phyloP scores from a whole-genome alignment of 2,113 vertebrate genomes.

The Sigmodon hispidus region DNA sequence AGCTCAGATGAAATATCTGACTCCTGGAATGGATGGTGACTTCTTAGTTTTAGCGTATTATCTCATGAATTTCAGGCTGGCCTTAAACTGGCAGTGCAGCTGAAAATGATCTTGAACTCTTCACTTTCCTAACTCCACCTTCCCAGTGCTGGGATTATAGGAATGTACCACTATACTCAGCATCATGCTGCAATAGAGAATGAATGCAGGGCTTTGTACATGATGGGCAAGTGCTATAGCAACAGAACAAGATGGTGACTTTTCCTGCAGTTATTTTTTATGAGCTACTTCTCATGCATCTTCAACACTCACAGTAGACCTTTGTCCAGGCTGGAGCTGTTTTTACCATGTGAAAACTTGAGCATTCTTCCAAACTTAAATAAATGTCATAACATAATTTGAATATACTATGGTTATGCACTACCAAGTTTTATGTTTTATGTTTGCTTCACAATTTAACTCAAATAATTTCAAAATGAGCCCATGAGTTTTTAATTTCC shows the following conservation, averaged over 20 bases:
- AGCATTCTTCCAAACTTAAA: constrained; percentile 26
- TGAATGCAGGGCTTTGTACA: neutral
- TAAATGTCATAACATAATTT: neutral
- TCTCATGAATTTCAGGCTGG: neutral
- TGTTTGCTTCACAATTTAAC: neutral
- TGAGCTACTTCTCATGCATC: neutral
- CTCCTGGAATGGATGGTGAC: neutral
- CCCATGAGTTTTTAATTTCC: neutral
- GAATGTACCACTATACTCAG: neutral
- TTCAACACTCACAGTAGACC: neutral
- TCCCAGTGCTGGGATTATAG: neutral
- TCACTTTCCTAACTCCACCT: neutral
- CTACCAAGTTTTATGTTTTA: neutral
- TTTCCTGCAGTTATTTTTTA: neutral
- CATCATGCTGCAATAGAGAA: neutral
- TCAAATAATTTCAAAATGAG: constrained; percentile 27
- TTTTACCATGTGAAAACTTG: neutral
- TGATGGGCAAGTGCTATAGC: neutral
- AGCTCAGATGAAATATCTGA: neutral
- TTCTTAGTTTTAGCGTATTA: too few species aligned
- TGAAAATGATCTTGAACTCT: neutral
- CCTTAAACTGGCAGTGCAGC: neutral
- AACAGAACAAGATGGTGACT: neutral
- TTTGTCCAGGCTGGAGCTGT: neutral
- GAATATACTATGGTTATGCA: neutral